A percentile compares a stretch with the other conserved stretches of the same genome.
Evolutionary conservation across 2,113 vertebrate genomes (phyloP).

Genomic region (Ptychochromis oligacanthus): DNA sequence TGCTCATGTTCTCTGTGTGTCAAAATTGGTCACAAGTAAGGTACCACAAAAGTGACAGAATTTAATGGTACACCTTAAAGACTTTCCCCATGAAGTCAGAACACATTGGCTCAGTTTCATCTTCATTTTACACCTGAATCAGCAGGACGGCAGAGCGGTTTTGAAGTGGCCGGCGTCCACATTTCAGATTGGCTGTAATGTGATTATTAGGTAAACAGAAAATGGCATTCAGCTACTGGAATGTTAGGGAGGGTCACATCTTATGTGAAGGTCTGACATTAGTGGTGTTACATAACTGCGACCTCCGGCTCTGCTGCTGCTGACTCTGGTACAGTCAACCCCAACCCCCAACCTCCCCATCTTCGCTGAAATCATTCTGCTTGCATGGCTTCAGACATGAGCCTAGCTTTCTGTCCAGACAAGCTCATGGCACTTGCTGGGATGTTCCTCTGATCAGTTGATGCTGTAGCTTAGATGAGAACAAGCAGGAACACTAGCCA

Average conservation of each 20-base stretch:
- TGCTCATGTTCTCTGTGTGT: neutral
- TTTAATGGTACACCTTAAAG: neutral
- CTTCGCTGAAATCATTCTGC: slow-evolving; percentile 60
- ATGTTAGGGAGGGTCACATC: slow-evolving; percentile 43
- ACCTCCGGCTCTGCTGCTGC: slow-evolving; percentile 57
- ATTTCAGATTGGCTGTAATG: slow-evolving; percentile 21
- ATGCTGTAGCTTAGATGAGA: slow-evolving; percentile 21
- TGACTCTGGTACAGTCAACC: slow-evolving; percentile 22
- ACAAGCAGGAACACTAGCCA: neutral
- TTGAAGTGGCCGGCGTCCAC: neutral
- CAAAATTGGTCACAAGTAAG: neutral
- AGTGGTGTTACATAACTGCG: slow-evolving; percentile 70
- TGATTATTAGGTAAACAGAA: slow-evolving; percentile 47
- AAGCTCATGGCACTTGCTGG: slow-evolving; percentile 53
- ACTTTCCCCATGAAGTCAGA: neutral
- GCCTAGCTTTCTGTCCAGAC: slow-evolving; percentile 47
- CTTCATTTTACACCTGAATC: slow-evolving; percentile 6
- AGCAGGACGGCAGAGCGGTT: neutral
- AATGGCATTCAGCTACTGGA: slow-evolving; percentile 52
- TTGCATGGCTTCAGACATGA: slow-evolving; percentile 41
- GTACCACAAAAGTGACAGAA: neutral
- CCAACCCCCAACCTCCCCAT: neutral
- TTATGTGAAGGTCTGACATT: slow-evolving; percentile 67
- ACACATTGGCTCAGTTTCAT: neutral
- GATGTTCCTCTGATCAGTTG: slow-evolving; percentile 43